Conservation (phyloP, 1,140 invertebrate species). For the Drosophila repletoides region DNA sequence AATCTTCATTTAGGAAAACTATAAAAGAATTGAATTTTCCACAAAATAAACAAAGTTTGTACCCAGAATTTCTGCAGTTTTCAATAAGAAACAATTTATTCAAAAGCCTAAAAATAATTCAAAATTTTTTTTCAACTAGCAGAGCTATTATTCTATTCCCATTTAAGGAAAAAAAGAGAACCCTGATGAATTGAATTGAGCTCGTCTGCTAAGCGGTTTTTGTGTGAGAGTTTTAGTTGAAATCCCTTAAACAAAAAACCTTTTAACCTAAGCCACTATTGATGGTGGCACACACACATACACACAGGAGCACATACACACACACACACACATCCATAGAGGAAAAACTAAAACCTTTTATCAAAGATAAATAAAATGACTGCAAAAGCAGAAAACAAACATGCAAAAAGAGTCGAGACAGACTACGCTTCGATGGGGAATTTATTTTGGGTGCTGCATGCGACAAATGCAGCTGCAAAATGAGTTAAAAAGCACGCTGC, state of each 20-base stretch:
- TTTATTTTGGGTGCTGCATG: slow-evolving; percentile 26
- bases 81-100: too few species aligned
- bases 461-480: slow-evolving; percentile 42
- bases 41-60: too few species aligned
- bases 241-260: slow-evolving; percentile 36
- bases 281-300: slow-evolving; percentile 10
- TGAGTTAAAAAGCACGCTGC: background rate
- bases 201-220: slow-evolving; percentile 10
- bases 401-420: slow-evolving; percentile 15
- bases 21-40: too few species aligned
- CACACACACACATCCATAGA: background rate
- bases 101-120: too few species aligned
- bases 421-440: slow-evolving; percentile 22
- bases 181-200: too few species aligned
- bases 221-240: background rate
- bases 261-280: slow-evolving; percentile 51
- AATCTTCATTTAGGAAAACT: too few species aligned
- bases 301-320: background rate
- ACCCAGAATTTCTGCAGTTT: too few species aligned
- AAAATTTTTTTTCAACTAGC: too few species aligned
- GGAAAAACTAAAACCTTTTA: slow-evolving; percentile 69
- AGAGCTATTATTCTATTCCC: too few species aligned
- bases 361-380: slow-evolving; percentile 78
- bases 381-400: slow-evolving; percentile 29
- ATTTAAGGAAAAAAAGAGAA: too few species aligned